Evolutionary conservation across 2,113 vertebrate genomes (phyloP).

Genomic region (Upupa epops): DNA sequence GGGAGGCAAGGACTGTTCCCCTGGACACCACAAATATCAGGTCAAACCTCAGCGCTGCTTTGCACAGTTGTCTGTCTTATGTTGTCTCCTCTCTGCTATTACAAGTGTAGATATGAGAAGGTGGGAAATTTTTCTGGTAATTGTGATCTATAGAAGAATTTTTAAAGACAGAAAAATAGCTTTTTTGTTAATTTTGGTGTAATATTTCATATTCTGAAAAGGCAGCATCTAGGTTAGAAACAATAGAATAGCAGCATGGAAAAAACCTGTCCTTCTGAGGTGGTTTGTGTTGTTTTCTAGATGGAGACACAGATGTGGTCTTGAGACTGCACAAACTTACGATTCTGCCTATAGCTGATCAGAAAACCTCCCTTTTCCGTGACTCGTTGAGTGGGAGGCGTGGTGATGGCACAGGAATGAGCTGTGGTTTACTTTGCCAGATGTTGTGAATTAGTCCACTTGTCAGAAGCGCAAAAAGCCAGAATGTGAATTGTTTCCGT

Average conservation of each 20-base stretch:
- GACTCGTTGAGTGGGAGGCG: background rate
- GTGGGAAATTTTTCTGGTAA: background rate
- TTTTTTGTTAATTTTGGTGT: background rate
- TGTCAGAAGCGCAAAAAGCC: constrained; percentile 11
- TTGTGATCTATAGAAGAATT: background rate
- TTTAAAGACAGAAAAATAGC: background rate
- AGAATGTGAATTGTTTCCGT: constrained; percentile 3
- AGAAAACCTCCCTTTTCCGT: background rate
- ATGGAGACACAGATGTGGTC: background rate
- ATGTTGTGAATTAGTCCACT: constrained; percentile 12
- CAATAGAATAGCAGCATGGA: background rate
- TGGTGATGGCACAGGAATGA: background rate
- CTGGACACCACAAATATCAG: constrained; percentile 94
- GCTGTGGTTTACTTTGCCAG: background rate
- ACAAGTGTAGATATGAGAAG: background rate
- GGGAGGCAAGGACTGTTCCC: constrained; percentile 89
- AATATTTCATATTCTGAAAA: background rate
- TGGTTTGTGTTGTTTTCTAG: background rate
- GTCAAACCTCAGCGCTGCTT: constrained; percentile 63
- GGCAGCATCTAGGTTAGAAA: background rate
- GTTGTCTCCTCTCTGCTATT: background rate
- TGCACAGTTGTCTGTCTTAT: background rate
- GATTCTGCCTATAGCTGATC: background rate
- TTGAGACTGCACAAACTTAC: background rate
- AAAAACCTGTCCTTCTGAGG: background rate